Base-by-base conservation (phyloP, 2,113 vertebrate genomes). In the Protomyctophum bolini region DNA sequence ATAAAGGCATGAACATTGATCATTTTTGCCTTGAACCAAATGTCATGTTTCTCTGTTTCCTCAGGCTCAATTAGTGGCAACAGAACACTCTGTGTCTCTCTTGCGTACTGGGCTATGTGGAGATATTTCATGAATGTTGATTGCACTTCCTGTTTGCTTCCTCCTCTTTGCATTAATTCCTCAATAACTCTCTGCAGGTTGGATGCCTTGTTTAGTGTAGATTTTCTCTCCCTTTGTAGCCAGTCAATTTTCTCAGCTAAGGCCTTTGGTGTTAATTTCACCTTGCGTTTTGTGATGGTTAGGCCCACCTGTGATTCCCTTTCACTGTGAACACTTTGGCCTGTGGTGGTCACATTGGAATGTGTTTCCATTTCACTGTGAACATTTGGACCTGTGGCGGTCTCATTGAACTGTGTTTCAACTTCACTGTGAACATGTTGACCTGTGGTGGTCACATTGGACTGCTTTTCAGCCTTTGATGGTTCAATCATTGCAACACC, bases 21-120 rank as follows among this genome's bases (percentile, higher is more conserved):
- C 58, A 59, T 59, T 41, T 59, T 59, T 6, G 58, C 21, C 41
- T 59, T 41, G 58, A 21, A 58, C 56, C 14, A 58, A 8, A 58
- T 15, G 2, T 58, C 56, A 58, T 58, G 56, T 58, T 58, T 58
- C 21, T 58, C 14, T 4, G 1, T 58, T 15, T 21, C 14, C 2
- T 21, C 56, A 58, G 56, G 56, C n/a, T n/a, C n/a, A 28, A 58
- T 15, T 3, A 58, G 9, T 21, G 6, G 14, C 9, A 14, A 58
- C 2, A 58, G 21, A 10, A 4, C 2, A 7, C 0, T 10, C 1
- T 41, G 58, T 12, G 29, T 7, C 7, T 59, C 7, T 6, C 11
- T 59, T 29, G 58, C 58, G 29, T 59, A 28, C 7, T 33, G n/a
- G 29, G 58, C 58, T 29, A 59, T 12, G 10, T 6, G 6, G 14